Percentiles rank a stretch among this genome's conserved stretches.
These are phyloP conservation scores for Fundulus diaphanus DNA, from an alignment of 2,797 vertebrate genomes.

Conservation along the genomic window DNA sequence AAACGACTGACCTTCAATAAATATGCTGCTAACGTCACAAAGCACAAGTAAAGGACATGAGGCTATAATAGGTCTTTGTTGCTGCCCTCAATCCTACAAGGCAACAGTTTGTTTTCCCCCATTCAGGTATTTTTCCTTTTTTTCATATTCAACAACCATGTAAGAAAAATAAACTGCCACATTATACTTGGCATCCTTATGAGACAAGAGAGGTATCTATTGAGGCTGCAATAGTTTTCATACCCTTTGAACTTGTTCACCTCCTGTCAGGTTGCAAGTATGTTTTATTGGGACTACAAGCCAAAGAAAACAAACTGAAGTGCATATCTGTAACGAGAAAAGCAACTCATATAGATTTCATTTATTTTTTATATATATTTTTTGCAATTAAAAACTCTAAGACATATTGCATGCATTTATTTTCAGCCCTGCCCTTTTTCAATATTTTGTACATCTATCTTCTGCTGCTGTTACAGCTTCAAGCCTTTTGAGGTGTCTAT, in stretches of 20 bases:
- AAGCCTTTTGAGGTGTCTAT: not conserved
- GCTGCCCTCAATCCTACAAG: not conserved
- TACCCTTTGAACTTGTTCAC: not conserved
- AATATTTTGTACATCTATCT: not conserved
- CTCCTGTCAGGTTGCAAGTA: not conserved
- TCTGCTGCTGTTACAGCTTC: not conserved
- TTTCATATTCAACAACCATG: not conserved
- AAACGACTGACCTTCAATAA: slow-evolving; percentile 49
- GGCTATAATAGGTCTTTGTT: slow-evolving; percentile 10
- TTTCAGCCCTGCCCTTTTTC: too few relatives aligned
- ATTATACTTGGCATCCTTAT: not conserved
- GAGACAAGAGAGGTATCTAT: too few relatives aligned
- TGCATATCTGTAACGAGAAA: not conserved
- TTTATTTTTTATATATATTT: too few relatives aligned
- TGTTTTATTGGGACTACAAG: not conserved
- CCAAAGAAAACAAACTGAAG: not conserved
- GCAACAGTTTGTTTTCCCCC: not conserved
- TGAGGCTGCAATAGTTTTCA: not conserved
- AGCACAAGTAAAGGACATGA: slow-evolving; percentile 9
- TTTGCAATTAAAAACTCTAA: too few relatives aligned
- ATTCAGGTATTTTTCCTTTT: not conserved
- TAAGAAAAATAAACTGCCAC: not conserved
- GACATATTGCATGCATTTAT: too few relatives aligned
- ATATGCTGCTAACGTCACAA: slow-evolving; percentile 43
- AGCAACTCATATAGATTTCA: too few relatives aligned